A percentile compares a stretch with the other conserved stretches of the same genome.
These are phyloP conservation scores for Centroberyx gerrardi DNA, from an alignment of 2,797 vertebrate genomes.

Conservation along the genomic window DNA sequence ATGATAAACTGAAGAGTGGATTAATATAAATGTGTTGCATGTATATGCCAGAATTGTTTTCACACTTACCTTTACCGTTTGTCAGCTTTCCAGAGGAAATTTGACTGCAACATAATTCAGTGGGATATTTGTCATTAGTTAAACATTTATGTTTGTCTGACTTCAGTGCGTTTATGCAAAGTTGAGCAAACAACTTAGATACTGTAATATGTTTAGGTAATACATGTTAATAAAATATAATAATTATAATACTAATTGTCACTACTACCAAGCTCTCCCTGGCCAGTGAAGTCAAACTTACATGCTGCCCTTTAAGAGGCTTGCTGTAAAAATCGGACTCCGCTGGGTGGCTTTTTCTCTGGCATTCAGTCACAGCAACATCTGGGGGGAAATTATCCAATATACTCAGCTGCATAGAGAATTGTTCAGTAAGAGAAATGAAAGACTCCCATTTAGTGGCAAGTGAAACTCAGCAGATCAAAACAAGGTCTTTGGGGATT, in stretches of 20 bases:
- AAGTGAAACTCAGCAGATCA: conserved; percentile 56
- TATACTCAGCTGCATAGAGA: conserved; percentile 30
- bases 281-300: conserved; percentile 59
- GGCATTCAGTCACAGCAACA: conserved; percentile 56
- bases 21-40: background rate
- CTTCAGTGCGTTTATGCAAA: too few species aligned
- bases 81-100: conserved; percentile 71
- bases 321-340: conserved; percentile 81
- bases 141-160: background rate
- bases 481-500: conserved; percentile 56
- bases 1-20: background rate
- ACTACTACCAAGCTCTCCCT: conserved; percentile 5
- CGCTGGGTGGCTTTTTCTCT: conserved; percentile 49
- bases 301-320: conserved; percentile 79
- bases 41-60: background rate
- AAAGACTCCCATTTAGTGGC: conserved; percentile 58
- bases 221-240: background rate
- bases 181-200: too few species aligned
- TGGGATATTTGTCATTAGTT: background rate
- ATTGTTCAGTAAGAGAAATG: conserved; percentile 38
- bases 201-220: too few species aligned
- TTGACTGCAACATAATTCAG: conserved; percentile 65
- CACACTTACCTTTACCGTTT: conserved; percentile 73
- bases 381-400: conserved; percentile 67
- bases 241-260: background rate